These are phyloP conservation scores for Dastarcus helophoroides DNA, from an alignment of 2,888 invertebrate species.

Conservation along the genomic window DNA sequence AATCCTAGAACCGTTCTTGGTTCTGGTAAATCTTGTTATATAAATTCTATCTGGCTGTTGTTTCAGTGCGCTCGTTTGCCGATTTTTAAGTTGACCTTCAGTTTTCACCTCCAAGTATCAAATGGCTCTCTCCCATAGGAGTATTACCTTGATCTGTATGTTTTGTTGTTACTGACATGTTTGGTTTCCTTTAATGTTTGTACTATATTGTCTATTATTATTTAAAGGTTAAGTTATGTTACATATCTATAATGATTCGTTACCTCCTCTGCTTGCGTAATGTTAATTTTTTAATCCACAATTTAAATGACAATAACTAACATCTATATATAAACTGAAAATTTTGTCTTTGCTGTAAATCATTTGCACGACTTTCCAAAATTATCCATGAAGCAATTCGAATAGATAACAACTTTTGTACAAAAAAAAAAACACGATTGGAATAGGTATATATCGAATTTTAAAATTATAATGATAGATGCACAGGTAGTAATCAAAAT, in stretches of 20 bases:
- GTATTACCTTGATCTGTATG: slow-evolving; percentile 40
- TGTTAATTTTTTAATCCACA: too few relatives aligned
- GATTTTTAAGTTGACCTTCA: slow-evolving; percentile 34
- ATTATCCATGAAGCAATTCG: too few relatives aligned
- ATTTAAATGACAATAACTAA: too few relatives aligned
- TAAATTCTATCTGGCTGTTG: slow-evolving; percentile 14
- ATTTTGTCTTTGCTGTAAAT: too few relatives aligned
- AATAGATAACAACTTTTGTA: too few relatives aligned
- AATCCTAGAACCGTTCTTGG: neutral
- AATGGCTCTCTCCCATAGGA: slow-evolving; percentile 43
- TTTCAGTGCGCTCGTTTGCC: slow-evolving; percentile 29
- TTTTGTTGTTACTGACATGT: slow-evolving; percentile 40
- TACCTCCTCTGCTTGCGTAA: slow-evolving; percentile 37
- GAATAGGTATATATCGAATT: too few relatives aligned
- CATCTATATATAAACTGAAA: too few relatives aligned
- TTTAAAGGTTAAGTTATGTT: slow-evolving; percentile 19
- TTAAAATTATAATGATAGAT: too few relatives aligned
- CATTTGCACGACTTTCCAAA: too few relatives aligned
- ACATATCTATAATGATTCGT: slow-evolving; percentile 33
- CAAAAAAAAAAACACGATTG: too few relatives aligned
- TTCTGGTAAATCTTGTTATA: neutral
- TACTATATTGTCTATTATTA: slow-evolving; percentile 22
- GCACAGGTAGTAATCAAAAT: too few relatives aligned
- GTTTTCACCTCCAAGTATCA: slow-evolving; percentile 48
- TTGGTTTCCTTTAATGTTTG: slow-evolving; percentile 33